These are phyloP conservation scores for Oegoconia quadripuncta DNA, from an alignment of 2,888 invertebrate species.

Conservation along the genomic window DNA sequence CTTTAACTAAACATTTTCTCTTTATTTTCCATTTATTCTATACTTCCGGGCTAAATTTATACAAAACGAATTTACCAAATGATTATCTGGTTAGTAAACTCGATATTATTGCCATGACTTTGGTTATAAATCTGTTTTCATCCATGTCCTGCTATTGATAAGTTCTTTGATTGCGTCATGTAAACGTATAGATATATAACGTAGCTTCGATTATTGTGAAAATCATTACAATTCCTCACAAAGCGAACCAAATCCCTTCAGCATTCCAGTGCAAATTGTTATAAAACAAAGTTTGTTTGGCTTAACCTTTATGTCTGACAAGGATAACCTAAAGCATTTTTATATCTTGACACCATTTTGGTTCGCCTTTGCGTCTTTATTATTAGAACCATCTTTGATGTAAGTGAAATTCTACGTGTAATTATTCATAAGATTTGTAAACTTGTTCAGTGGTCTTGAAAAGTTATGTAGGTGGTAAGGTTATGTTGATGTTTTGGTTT, in stretches of 20 bases:
- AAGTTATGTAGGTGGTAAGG: constrained; percentile 39
- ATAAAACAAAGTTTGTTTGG: constrained; percentile 29
- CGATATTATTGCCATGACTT: constrained; percentile 37
- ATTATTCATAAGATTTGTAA: constrained; percentile 1
- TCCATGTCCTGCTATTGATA: constrained; percentile 58
- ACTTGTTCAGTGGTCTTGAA: background rate
- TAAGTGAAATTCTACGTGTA: constrained; percentile 5
- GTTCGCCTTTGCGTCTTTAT: constrained; percentile 49
- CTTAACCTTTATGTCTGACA: constrained; percentile 68
- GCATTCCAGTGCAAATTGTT: constrained; percentile 11
- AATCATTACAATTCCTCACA: constrained; percentile 23
- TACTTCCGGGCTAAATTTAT: constrained; percentile 18
- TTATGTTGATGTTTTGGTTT: constrained; percentile 78
- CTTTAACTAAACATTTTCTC: constrained; percentile 43
- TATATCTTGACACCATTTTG: constrained; percentile 70
- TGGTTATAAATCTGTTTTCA: constrained; percentile 72
- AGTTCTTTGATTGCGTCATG: constrained; percentile 74
- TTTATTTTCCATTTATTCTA: constrained; percentile 18
- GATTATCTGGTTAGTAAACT: constrained; percentile 37
- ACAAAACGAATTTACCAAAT: constrained; percentile 18
- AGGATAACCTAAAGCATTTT: constrained; percentile 64
- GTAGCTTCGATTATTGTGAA: constrained; percentile 32
- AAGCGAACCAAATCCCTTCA: constrained; percentile 10
- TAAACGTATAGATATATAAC: constrained; percentile 57
- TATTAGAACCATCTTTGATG: constrained; percentile 31